These are phyloP conservation scores for Marasmarcha lunaedactyla DNA, from an alignment of 2,888 invertebrate species.

Conservation along the genomic window DNA sequence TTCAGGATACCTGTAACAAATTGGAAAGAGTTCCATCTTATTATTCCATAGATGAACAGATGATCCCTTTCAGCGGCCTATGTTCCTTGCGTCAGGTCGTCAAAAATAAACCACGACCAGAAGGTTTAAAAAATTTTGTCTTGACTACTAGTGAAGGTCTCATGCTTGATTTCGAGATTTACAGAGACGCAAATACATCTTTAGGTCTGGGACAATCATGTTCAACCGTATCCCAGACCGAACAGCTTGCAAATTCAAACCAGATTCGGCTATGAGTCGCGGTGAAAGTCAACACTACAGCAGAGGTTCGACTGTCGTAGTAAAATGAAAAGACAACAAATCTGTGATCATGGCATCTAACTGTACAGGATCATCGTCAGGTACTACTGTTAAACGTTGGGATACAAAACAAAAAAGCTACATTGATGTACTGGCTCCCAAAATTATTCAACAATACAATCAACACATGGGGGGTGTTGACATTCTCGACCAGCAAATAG, in stretches of 20 bases:
- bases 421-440: constrained; percentile 15
- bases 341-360: constrained; percentile 17
- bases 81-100: constrained; percentile 15
- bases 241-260: constrained; percentile 10
- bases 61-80: constrained; percentile 14
- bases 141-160: constrained; percentile 15
- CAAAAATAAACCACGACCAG: constrained; percentile 14
- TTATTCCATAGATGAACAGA: constrained; percentile 16
- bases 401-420: constrained; percentile 13
- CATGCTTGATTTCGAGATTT: constrained; percentile 16
- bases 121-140: constrained; percentile 17
- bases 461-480: constrained; percentile 14
- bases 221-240: constrained; percentile 9
- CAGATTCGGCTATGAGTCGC: constrained; percentile 12
- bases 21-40: constrained; percentile 12
- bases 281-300: constrained; percentile 12
- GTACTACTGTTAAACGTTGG: constrained; percentile 15
- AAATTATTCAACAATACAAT: constrained; percentile 16
- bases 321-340: constrained; percentile 17
- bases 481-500: constrained; percentile 18
- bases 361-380: constrained; percentile 10
- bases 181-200: constrained; percentile 4
- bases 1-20: constrained; percentile 13
- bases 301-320: constrained; percentile 7
- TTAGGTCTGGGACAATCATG: constrained; percentile 12